These are phyloP conservation scores for Trinectes maculatus DNA, from an alignment of 2,113 vertebrate genomes.

Conservation along the genomic window DNA sequence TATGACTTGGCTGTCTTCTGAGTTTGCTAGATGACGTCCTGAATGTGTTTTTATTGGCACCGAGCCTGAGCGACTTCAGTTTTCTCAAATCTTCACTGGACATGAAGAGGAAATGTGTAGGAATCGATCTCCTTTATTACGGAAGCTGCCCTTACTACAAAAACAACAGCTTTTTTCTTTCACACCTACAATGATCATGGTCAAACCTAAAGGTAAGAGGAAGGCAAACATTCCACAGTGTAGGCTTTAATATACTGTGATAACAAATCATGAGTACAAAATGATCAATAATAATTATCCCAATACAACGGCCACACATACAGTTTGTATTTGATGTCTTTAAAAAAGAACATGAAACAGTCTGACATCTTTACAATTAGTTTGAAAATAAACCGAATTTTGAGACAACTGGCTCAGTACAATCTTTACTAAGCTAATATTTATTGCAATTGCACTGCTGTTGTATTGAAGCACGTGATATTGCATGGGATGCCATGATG, in stretches of 20 bases:
- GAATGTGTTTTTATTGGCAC: constrained; percentile 10
- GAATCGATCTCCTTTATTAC: neutral
- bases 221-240: too few relatives aligned
- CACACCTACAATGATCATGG: neutral
- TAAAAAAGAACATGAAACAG: too few relatives aligned
- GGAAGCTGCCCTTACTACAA: neutral
- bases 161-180: neutral
- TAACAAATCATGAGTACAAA: neutral
- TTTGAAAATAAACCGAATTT: neutral
- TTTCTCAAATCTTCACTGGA: neutral
- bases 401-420: neutral
- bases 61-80: neutral
- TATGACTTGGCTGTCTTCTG: constrained; percentile 24
- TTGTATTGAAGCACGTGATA: constrained; percentile 7
- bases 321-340: neutral
- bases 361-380: neutral
- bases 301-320: neutral
- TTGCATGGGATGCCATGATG: constrained; percentile 3
- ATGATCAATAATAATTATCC: neutral
- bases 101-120: too few relatives aligned
- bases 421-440: neutral
- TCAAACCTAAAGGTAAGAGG: neutral
- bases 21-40: constrained; percentile 4
- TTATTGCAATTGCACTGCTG: constrained; percentile 9
- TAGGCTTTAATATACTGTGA: too few relatives aligned